Base-by-base conservation (phyloP, 1,140 invertebrate species). In the Ectropis grisescens region DNA sequence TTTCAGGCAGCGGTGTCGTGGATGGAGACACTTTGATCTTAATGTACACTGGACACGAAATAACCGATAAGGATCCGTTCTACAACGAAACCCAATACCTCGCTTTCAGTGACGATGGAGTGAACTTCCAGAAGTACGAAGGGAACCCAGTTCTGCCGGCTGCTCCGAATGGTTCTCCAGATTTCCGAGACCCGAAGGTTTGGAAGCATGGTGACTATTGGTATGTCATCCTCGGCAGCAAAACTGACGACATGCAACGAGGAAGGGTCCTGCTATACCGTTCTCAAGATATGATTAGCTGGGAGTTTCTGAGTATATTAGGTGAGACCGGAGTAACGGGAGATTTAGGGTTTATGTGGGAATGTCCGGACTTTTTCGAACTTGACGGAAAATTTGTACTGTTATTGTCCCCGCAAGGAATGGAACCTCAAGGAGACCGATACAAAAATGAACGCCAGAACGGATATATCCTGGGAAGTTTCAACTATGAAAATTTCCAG, bases 101-200 rank as follows among this genome's bases (percentile, higher is more conserved):
- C 2, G 81, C 81, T 0, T 64, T 47, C 19, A 72, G 68, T 34
- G 45, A 61, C 11, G 69, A 83, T 41, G 79, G 69, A 0, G 26
- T 82, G 0, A 46, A 64, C 26, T 83, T 82, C 26, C 5, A 61
- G 2, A 83, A 83, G 31, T 68, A 68, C 24, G 44, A 59, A 37
- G 65, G 59, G 1, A 82, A 82, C 31, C 74, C 75, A 5, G 68
- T 82, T 5, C 34, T 81, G 9, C 25, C 54, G 1, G 14, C 13
- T n/a, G 38, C 65, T 7, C 67, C 68, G 1, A 67, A 72, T 15
- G 47, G 47, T 11, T 62, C 62, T 0, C 55, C 69, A 10, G 76
- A 81, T 34, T 82, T 83, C 35, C 48, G 81, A n/a, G 81, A 83
- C 35, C 81, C 81, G 5, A 83, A 82, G 48, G 65, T 56, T 0